Base-by-base conservation (phyloP, 2,797 vertebrate species). In the Coilia nasus region DNA sequence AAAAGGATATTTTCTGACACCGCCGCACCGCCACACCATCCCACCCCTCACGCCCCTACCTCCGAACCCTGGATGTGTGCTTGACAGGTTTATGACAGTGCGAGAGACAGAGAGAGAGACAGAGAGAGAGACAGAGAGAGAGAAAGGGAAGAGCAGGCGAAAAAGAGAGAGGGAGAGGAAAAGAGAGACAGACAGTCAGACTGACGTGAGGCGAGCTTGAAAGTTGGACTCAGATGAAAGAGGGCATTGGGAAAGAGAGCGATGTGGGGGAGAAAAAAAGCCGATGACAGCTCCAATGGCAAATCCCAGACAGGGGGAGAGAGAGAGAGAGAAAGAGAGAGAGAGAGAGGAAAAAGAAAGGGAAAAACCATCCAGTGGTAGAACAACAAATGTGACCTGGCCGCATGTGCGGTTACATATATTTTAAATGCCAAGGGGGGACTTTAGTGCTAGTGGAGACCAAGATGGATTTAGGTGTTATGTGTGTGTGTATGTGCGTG, bases 1-100 rank as follows among this genome's bases (percentile, higher is more conserved):
- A n/a, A 80, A 86, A 89, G 84, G 85, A 54, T 60, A 84, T 84
- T 90, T 89, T 89, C 88, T 88, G 89, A 85, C 88, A 90, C 85
- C 75, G 14, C 3, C 28, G 31, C 11, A 41, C 67, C 28, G 6
- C 67, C 67, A 75, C 31, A 75, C 67, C 64, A 31, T 12, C 12
- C 83, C 89, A 87, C 87, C 84, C 82, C 62, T 28, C 23, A 23
- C 3, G 31, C 62, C 62, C 85, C 83, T 88, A 87, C 87, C 84
- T 82, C 28, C 15, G 59, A 83, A 83, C 56, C 86, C 85, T 81
- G 78, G 85, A 78, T 83, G 89, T 90, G 75, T 87, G 87, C 88
- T 85, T 85, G 50, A 3, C 41, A 56, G 47, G 81, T 31, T 47
- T 5, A 19, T 47, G 57, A 46, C 62, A 9, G 46, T 67, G 80